Percentiles rank a stretch among this genome's conserved stretches.
Conservation (phyloP, 2,888 invertebrate genomes). For the Seira sanloemensis region DNA sequence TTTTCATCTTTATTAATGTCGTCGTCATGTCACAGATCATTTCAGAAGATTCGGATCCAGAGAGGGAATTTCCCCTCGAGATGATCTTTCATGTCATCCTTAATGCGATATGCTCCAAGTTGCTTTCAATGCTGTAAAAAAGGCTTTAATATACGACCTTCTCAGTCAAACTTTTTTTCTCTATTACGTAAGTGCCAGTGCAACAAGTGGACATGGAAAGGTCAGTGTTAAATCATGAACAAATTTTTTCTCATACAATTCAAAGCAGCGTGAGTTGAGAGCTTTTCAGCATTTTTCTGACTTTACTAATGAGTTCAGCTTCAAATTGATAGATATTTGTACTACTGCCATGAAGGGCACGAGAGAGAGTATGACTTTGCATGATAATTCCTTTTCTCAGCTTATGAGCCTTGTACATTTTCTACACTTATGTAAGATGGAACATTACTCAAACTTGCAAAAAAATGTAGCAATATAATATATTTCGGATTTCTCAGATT, state of each 20-base stretch:
- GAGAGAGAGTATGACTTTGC: constrained; percentile 4
- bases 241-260: background rate
- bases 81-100: background rate
- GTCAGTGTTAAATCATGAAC: background rate
- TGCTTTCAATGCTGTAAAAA: background rate
- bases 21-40: too few relatives aligned
- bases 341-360: background rate
- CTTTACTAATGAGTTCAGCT: background rate
- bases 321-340: background rate
- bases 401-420: too few relatives aligned
- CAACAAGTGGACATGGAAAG: background rate
- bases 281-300: background rate
- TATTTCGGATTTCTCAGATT: too few relatives aligned
- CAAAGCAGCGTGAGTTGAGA: too few relatives aligned
- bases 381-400: too few relatives aligned
- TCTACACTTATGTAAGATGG: too few relatives aligned
- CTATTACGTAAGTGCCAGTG: background rate
- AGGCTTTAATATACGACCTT: background rate
- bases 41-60: too few relatives aligned
- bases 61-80: too few relatives aligned
- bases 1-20: too few relatives aligned
- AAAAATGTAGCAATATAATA: too few relatives aligned
- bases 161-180: background rate
- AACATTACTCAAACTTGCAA: too few relatives aligned
- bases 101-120: background rate